phyloP scores from a whole-genome alignment of 2,888 invertebrate species.

The Leucophora obtusa region DNA sequence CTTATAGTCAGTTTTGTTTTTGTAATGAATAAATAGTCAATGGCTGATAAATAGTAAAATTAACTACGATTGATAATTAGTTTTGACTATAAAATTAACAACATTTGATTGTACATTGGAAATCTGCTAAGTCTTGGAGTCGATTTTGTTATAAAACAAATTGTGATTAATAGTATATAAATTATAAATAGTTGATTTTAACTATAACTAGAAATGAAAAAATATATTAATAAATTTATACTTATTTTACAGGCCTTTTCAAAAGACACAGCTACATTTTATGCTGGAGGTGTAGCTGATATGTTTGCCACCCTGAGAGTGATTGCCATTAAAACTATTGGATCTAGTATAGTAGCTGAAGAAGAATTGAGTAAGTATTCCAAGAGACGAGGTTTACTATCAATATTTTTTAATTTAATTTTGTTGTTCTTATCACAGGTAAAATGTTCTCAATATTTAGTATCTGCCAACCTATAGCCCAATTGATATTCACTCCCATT shows the following conservation, averaged over 20 bases:
- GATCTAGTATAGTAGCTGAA: conserved; percentile 75
- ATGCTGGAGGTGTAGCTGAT: conserved; percentile 74
- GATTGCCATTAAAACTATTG: conserved; percentile 77
- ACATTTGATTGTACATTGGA: no score
- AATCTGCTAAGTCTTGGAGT: no score
- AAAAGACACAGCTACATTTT: conserved; percentile 72
- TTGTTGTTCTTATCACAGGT: conserved; percentile 63
- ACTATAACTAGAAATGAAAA: no score
- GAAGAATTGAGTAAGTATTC: conserved; percentile 74
- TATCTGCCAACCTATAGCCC: conserved; percentile 76
- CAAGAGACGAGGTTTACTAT: not conserved
- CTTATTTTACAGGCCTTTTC: conserved; percentile 72
- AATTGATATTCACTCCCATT: conserved; percentile 76
- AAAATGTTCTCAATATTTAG: conserved; percentile 77
- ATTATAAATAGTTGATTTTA: no score
- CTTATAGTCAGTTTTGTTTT: no score
- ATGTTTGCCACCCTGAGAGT: conserved; percentile 76
- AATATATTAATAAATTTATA: no score
- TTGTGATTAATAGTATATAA: no score
- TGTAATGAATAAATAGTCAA: no score
- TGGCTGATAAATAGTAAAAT: no score
- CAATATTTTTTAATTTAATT: not conserved
- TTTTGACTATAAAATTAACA: no score
- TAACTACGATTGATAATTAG: no score
- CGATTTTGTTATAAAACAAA: no score